Evolutionary conservation across 2,113 vertebrate genomes (phyloP), one percentile per base, ranked within the genome.

Genomic region (Paracanthobrama guichenoti): DNA sequence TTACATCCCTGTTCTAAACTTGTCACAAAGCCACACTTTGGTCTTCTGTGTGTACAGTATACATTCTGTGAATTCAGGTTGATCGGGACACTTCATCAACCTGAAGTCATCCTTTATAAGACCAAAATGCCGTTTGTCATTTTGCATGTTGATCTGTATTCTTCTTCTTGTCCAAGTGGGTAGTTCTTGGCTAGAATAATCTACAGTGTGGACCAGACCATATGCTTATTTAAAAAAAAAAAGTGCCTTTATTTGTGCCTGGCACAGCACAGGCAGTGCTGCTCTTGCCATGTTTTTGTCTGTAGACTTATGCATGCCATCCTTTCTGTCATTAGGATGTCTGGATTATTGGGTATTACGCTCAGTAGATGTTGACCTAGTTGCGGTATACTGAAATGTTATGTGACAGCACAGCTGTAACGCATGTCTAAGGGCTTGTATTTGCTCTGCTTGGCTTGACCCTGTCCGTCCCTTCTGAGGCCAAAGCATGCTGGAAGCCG

Each of bases 291-390:
- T n/a, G 12, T 35, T 66, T 66, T 81, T 48, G 39, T n/a, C n/a
- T 24, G 57, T 62, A 53, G 20, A 60, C 9, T 18, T 76, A 16
- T 66, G 71, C 22, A 55, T 53, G 39, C 42, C 50, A 28, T 44
- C 28, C 60, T 72, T 46, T 35, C 81, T 74, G 22, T 81, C 22
- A 62, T 64, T 60, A 55, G 50, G 71, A 26, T 13, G 53, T 24
- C 14, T 55, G 78, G 72, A 81, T 82, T 46, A 62, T 57, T 81
- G 64, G n/a, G 66, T 83, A 73, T 66, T 82, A 50, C 4, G 22
- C 53, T 55, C 28, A 55, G 72, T 79, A 42, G 31, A 77, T 31
- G 26, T 79, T 83, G 83, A 86, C 83, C 85, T 71, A 79, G 73
- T 82, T 60, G 69, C n/a, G 11, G 81, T 57, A 67, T 57, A 24